Conservation (phyloP, 2,797 vertebrate genomes). For the Triplophysa bombifrons region DNA sequence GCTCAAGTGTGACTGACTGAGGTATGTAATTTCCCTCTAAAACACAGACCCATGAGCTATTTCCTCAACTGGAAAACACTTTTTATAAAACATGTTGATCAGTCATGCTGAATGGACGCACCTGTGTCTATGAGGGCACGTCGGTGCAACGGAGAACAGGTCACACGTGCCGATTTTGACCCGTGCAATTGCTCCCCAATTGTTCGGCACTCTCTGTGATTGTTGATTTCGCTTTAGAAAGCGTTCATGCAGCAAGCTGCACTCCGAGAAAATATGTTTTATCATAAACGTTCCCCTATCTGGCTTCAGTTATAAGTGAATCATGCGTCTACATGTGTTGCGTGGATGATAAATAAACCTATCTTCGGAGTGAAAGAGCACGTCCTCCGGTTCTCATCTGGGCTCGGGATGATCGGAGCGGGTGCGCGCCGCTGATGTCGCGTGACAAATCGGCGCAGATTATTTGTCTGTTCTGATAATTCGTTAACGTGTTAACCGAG, state of each 20-base stretch:
- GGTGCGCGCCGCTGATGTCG: conserved; percentile 39
- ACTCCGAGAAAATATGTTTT: not conserved
- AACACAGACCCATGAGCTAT: conserved; percentile 37
- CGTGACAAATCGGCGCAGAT: conserved; percentile 44
- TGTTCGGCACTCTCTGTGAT: not conserved
- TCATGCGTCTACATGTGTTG: conserved; percentile 45
- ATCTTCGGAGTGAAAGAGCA: conserved; percentile 42
- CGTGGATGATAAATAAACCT: conserved; percentile 39
- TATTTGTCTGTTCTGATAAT: conserved; percentile 52
- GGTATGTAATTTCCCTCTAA: conserved; percentile 8
- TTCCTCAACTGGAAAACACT: conserved; percentile 46
- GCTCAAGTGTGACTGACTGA: conserved; percentile 12
- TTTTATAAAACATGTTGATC: conserved; percentile 51
- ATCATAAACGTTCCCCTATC: not conserved
- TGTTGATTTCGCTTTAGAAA: conserved; percentile 1
- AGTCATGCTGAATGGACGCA: conserved; percentile 54
- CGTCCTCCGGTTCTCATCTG: conserved; percentile 44
- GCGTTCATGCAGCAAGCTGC: not conserved
- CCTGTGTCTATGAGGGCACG: conserved; percentile 47
- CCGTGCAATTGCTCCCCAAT: conserved; percentile 29
- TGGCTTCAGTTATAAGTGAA: conserved; percentile 33
- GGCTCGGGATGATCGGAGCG: conserved; percentile 49
- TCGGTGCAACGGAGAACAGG: conserved; percentile 43
- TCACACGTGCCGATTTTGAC: conserved; percentile 43
- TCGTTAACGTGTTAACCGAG: conserved; percentile 41